A percentile compares a stretch with the other conserved stretches of the same genome.
These are phyloP conservation scores for Acanthiza pusilla DNA, from an alignment of 2,797 vertebrate species.

Conservation along the genomic window DNA sequence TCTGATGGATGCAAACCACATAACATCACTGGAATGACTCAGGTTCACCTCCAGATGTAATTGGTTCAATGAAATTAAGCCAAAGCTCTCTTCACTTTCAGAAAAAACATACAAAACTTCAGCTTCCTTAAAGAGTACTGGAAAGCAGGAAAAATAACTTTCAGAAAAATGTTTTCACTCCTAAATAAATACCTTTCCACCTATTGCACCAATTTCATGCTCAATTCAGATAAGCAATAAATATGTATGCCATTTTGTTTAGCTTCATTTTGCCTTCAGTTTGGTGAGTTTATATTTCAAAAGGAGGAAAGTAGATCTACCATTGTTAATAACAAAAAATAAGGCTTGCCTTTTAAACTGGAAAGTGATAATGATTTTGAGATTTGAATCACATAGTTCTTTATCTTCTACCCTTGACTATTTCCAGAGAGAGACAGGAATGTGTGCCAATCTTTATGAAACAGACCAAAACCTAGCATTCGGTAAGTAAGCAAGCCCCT, in stretches of 20 bases:
- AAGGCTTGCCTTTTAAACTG: not conserved
- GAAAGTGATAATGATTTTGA: not conserved
- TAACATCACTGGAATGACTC: not conserved
- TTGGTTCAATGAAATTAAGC: not conserved
- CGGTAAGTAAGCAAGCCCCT: not conserved
- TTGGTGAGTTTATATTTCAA: not conserved
- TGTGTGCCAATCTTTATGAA: not conserved
- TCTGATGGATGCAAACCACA: not conserved
- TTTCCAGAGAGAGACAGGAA: not conserved
- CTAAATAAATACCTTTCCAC: slow-evolving; percentile 4
- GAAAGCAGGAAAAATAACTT: not conserved
- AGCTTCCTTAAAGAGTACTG: not conserved
- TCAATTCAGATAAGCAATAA: slow-evolving; percentile 37
- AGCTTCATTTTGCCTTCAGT: slow-evolving; percentile 7
- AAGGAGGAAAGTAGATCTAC: not conserved
- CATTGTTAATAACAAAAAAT: not conserved
- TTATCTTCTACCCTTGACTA: not conserved
- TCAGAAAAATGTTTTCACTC: not conserved
- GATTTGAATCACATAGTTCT: not conserved
- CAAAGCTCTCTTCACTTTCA: not conserved
- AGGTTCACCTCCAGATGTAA: not conserved
- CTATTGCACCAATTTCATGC: slow-evolving; percentile 1
- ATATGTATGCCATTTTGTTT: not conserved
- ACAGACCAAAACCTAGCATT: not conserved
- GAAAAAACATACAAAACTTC: not conserved